Evolutionary conservation across 2,797 vertebrate species (phyloP).

Genomic region (Pangasius djambal): DNA sequence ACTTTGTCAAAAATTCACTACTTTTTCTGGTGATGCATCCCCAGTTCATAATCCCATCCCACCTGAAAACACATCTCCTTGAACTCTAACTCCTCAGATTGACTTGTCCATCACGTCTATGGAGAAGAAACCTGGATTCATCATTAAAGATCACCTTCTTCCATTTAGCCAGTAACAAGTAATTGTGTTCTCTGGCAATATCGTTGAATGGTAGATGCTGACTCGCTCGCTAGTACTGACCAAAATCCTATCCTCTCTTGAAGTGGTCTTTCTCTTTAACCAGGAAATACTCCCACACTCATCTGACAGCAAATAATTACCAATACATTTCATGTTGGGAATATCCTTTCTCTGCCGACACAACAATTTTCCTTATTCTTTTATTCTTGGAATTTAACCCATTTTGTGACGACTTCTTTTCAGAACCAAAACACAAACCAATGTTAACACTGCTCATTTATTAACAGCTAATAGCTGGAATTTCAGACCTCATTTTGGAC

Average conservation of each 20-base stretch:
- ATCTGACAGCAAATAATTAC: too few species aligned
- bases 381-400: neutral
- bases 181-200: neutral
- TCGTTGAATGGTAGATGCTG: neutral
- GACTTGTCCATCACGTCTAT: neutral
- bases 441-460: neutral
- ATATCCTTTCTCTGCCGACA: too few species aligned
- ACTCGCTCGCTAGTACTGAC: neutral
- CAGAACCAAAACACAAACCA: neutral
- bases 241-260: neutral
- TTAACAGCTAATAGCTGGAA: neutral
- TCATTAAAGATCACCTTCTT: neutral
- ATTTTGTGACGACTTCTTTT: neutral
- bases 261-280: too few species aligned
- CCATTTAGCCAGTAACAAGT: neutral
- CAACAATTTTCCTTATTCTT: too few species aligned
- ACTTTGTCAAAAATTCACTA: neutral
- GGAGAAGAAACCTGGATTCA: neutral
- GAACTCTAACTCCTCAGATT: neutral
- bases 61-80: neutral
- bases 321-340: too few species aligned
- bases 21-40: neutral
- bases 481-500: neutral
- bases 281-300: too few species aligned
- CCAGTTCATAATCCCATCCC: neutral